phyloP scores from a whole-genome alignment of 2,113 vertebrate genomes.

The Limanda limanda region DNA sequence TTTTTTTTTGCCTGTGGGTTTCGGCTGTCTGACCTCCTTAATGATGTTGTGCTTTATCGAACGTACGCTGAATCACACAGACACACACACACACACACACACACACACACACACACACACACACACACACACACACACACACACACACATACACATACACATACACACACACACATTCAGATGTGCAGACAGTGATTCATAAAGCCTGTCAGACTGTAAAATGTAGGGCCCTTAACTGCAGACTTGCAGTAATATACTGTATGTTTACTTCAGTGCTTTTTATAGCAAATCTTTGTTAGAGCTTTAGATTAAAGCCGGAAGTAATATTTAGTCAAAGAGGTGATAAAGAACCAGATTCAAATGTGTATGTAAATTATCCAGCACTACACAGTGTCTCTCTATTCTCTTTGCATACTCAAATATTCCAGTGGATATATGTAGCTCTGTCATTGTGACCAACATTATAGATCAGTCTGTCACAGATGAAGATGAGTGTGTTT shows the following conservation, averaged over 20 bases:
- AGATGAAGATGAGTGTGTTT: conserved; percentile 11
- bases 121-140: conserved; percentile 13
- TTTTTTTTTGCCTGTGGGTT: conserved; percentile 62
- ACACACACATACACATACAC: not conserved
- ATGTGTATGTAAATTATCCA: conserved; percentile 38
- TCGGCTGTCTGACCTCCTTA: conserved; percentile 68
- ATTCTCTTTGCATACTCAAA: conserved; percentile 67
- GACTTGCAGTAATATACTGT: not conserved
- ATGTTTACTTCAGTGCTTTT: conserved; percentile 29
- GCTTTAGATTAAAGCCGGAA: conserved; percentile 35
- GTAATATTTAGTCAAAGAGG: conserved; percentile 1
- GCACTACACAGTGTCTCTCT: conserved; percentile 25
- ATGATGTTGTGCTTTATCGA: conserved; percentile 59
- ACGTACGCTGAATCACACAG: conserved; percentile 20
- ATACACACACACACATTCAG: not conserved
- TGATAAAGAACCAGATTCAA: conserved; percentile 37
- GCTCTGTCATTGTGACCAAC: not conserved
- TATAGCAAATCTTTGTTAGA: not conserved
- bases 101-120: too few relatives aligned
- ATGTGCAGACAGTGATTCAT: conserved; percentile 32
- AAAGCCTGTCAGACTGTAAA: conserved; percentile 27
- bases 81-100: conserved; percentile 1
- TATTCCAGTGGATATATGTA: not conserved
- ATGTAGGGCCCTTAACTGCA: conserved; percentile 25
- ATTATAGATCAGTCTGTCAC: conserved; percentile 1